Base-by-base conservation (phyloP, 2,113 vertebrate species). In the Tragulus kanchil region DNA sequence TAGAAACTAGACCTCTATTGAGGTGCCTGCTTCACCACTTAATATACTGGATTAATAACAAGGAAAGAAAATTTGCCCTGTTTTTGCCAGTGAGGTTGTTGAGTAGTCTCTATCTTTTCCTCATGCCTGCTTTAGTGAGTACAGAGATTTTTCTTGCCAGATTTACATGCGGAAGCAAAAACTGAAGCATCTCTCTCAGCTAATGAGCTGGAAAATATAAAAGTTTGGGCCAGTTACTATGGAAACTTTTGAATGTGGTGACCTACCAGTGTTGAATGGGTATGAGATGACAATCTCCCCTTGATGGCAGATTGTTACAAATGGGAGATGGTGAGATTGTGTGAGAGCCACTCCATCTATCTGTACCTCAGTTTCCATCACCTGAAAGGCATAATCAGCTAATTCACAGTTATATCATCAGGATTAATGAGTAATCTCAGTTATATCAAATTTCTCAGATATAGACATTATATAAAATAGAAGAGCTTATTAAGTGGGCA, bases 181-280 rank as follows among this genome's bases (percentile, higher is more conserved):
- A 71, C n/a, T 58, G 36, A 84, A 92, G 67, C 59, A 73, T 87
- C 64, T 71, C 23, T 84, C 59, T 95, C 31, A 85, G 69, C 26
- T 95, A 97, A 97, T 92, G 86, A 96, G 48, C 84, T 89, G n/a
- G 31, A 85, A 77, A 95, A 73, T 59, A 62, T 11, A 85, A 93
- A 91, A 97, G 54, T 89, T 90, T 77, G 42, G 56, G 9, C 6
- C 5, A 85, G n/a, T 97, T 16, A 87, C 67, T 93, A 67, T 67
- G 71, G 93, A 96, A 98, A 97, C 77, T 96, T 96, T 91, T 94
- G 79, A 94, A 81, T 89, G 85, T 58, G 56, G n/a, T 82, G 86
- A 95, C 85, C 78, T 89, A 45, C 19, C 12, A 52, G 89, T 86
- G 19, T 69, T 95, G 52, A 96, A 85, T 75, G 65, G 23, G 4